Base-by-base conservation (phyloP, 2,797 vertebrate species). In the Arrhamphus sclerolepis region DNA sequence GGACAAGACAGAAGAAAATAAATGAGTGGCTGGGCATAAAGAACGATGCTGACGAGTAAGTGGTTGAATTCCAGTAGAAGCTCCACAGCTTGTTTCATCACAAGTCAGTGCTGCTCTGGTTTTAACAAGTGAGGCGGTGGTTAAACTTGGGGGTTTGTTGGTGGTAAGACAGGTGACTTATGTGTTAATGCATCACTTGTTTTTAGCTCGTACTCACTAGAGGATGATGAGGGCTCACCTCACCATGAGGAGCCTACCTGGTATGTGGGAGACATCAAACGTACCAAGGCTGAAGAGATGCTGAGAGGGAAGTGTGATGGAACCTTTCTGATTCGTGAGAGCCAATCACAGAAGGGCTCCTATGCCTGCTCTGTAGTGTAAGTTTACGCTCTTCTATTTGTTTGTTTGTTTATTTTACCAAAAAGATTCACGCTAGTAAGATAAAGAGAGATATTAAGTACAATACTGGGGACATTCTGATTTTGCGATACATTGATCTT, bases 11-110 rank as follows among this genome's bases (percentile, higher is more conserved):
- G 93, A 98, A 97, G 90, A 92, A 94, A 88, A 98, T 99, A 77
- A 98, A 99, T 0, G 95, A 96, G 77, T 99, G 97, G 97, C 94
- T 99, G 54, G 97, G 97, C 67, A 97, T 99, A 87, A 96, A 95
- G 90, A 99, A 95, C 29, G 95, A 98, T 66, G 90, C 92, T 70
- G 96, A 98, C 78, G 97, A 98, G 97, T 99, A 91, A 95, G 97
- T 96, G 50, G 59, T 29, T 48, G 28, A 29, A 29, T 29, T 29
- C 28, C 1, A 7, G 2, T 29, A 1, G 28, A 26, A 2, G 20
- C 43, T 55, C n/a, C n/a, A n/a, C 39, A 39, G 54, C 26, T 28
- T 28, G 28, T 28, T 28, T 28, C 28, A 4, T 28, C 7, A 28
- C 10, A n/a, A n/a, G n/a, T n/a, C n/a, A n/a, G n/a, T n/a, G 24